phyloP scores from a whole-genome alignment of 2,797 vertebrate genomes.

The Chloroceryle inda region DNA sequence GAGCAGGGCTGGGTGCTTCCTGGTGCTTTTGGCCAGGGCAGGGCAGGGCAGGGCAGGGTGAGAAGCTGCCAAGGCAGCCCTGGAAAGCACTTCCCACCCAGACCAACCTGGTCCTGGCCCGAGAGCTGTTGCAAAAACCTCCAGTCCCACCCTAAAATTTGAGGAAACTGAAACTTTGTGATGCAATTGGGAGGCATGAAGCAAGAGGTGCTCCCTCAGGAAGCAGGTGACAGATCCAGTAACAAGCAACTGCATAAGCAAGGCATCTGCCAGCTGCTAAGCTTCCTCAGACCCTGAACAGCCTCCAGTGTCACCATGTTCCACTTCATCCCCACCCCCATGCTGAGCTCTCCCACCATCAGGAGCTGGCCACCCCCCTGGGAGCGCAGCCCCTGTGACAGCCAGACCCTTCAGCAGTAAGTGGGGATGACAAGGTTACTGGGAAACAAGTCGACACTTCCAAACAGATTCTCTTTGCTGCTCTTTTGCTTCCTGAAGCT shows the following conservation, averaged over 20 bases:
- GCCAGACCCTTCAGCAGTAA: not conserved
- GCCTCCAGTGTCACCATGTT: not conserved
- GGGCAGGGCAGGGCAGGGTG: not conserved
- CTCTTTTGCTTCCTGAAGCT: conserved; percentile 47
- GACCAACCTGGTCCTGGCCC: not conserved
- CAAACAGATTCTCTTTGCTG: conserved; percentile 37
- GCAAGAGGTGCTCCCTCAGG: not conserved
- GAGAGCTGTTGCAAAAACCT: not conserved
- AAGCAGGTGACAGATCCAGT: not conserved
- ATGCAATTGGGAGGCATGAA: not conserved
- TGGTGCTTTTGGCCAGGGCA: not conserved
- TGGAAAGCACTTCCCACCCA: not conserved
- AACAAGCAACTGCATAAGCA: not conserved
- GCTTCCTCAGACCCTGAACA: not conserved
- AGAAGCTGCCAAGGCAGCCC: not conserved
- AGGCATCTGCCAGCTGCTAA: not conserved
- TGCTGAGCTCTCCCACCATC: accelerated
- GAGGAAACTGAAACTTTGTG: not conserved
- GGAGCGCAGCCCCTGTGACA: not conserved
- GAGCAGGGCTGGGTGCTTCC: not conserved
- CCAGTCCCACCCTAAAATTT: not conserved
- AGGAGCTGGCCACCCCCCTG: accelerated
- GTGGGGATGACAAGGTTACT: not conserved
- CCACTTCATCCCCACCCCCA: accelerated
- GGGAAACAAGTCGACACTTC: conserved; percentile 23